Evolutionary conservation across 2,888 invertebrate genomes (phyloP).

Genomic region (Leptogaster cylindrica): DNA sequence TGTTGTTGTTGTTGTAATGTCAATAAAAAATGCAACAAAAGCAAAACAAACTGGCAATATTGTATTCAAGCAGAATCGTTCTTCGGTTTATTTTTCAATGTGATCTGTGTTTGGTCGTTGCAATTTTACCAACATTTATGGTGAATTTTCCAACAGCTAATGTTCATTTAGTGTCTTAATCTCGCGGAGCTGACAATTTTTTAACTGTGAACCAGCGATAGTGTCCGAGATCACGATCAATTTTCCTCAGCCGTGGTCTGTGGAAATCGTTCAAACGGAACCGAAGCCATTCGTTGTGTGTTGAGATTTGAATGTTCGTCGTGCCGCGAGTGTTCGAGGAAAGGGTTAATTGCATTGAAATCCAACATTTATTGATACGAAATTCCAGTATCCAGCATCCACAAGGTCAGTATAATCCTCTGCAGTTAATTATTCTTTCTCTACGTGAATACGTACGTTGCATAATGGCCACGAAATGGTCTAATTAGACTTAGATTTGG

Average conservation of each 20-base stretch:
- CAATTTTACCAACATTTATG: slow-evolving; percentile 11
- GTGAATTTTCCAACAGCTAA: slow-evolving; percentile 5
- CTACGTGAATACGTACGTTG: not conserved
- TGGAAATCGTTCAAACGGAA: slow-evolving; percentile 11
- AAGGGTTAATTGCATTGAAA: slow-evolving; percentile 22
- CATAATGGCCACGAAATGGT: too few relatives aligned
- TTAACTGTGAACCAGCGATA: not conserved
- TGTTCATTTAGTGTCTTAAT: slow-evolving; percentile 34
- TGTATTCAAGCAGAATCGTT: too few relatives aligned
- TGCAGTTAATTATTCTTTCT: not conserved
- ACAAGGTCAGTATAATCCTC: slow-evolving; percentile 31
- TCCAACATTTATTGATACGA: not conserved
- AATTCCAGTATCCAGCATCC: too few relatives aligned
- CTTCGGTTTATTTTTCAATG: too few relatives aligned
- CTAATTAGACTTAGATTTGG: not conserved
- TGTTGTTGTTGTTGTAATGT: too few relatives aligned
- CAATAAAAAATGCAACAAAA: too few relatives aligned
- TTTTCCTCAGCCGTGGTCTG: too few relatives aligned
- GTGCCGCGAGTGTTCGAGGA: not conserved
- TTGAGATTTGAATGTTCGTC: slow-evolving; percentile 2
- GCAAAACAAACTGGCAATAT: too few relatives aligned
- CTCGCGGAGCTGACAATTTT: not conserved
- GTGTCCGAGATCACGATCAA: slow-evolving; percentile 7
- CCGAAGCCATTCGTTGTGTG: not conserved
- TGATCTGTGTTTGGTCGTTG: slow-evolving; percentile 29